Evolutionary conservation across 92 coral and sea anemone species (phyloP).

Genomic region (Palythoa caribaeorum): DNA sequence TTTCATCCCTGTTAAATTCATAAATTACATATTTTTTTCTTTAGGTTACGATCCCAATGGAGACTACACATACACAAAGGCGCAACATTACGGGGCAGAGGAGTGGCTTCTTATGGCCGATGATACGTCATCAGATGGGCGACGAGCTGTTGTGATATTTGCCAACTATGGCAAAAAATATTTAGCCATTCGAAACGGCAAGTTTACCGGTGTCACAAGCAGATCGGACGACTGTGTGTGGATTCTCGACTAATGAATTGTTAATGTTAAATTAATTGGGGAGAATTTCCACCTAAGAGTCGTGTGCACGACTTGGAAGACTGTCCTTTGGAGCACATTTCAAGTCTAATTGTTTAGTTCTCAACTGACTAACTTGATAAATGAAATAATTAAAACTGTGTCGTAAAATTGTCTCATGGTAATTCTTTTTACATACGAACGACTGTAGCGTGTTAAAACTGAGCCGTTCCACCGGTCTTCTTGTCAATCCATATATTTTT

Average conservation of each 20-base stretch:
- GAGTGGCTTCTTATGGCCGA: slow-evolving; percentile 90
- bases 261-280: too few species aligned
- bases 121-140: slow-evolving; percentile 74
- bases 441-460: too few species aligned
- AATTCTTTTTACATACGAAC: too few species aligned
- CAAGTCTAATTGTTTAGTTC: background rate
- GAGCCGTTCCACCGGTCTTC: too few species aligned
- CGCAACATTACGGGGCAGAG: slow-evolving; percentile 90
- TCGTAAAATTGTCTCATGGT: too few species aligned
- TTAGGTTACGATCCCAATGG: slow-evolving; percentile 89
- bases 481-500: too few species aligned
- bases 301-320: background rate
- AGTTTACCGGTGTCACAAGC: slow-evolving; percentile 76
- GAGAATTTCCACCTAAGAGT: background rate
- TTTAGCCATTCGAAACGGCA: slow-evolving; percentile 78
- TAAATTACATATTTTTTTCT: too few species aligned
- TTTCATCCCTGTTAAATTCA: too few species aligned
- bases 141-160: slow-evolving; percentile 84
- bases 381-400: background rate
- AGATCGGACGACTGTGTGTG: slow-evolving; percentile 85
- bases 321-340: too few species aligned
- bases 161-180: slow-evolving; percentile 92
- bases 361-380: too few species aligned
- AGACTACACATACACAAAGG: slow-evolving; percentile 87
- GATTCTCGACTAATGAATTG: slow-evolving; percentile 70